These are phyloP conservation scores for Drosophila jambulina DNA, from an alignment of 1,140 invertebrate genomes.

Conservation along the genomic window DNA sequence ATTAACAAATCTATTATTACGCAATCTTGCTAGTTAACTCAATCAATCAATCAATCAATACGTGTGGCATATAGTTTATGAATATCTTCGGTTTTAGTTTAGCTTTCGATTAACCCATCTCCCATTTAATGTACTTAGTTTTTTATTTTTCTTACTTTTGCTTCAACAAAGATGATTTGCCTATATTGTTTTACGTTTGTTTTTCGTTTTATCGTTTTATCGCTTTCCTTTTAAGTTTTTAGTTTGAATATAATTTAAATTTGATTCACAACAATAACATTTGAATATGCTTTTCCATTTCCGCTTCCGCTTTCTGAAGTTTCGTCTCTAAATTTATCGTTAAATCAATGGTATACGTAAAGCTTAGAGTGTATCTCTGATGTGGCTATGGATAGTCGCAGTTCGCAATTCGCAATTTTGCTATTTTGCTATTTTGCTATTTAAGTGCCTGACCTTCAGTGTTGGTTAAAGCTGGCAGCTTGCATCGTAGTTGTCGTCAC, in stretches of 20 bases:
- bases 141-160: constrained; percentile 17
- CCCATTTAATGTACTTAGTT: constrained; percentile 10
- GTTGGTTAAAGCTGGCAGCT: constrained; percentile 3
- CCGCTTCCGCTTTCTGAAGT: constrained; percentile 17
- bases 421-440: neutral
- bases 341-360: constrained; percentile 46
- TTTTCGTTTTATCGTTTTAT: neutral
- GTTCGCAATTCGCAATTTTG: neutral
- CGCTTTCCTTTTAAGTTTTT: constrained; percentile 9
- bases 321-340: constrained; percentile 30
- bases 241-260: constrained; percentile 73
- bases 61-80: constrained; percentile 52
- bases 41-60: constrained; percentile 44
- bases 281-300: constrained; percentile 70
- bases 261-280: constrained; percentile 83
- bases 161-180: constrained; percentile 70
- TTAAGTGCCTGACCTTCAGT: neutral
- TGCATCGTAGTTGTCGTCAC: neutral
- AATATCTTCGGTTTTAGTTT: constrained; percentile 45
- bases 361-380: constrained; percentile 37
- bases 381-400: constrained; percentile 30
- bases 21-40: constrained; percentile 73
- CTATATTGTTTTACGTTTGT: constrained; percentile 36
- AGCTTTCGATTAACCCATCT: constrained; percentile 13
- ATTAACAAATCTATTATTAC: constrained; percentile 78